Evolutionary conservation across 2,113 vertebrate genomes (phyloP), one percentile per base, ranked within the genome.

Genomic region (Marmota flaviventris): DNA sequence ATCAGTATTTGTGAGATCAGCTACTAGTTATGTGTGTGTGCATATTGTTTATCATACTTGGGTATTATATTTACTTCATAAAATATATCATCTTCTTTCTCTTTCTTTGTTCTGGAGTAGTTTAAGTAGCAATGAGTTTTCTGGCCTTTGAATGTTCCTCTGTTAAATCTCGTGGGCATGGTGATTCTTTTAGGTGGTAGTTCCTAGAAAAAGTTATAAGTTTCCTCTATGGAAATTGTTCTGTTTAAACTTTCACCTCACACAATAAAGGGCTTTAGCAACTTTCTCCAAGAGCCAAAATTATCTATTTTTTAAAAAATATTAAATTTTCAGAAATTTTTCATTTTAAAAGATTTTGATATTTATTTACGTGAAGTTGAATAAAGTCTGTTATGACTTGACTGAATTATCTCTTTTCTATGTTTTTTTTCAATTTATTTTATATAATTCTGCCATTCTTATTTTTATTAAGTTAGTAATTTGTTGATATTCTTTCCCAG

Each of bases 51-150:
- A 69, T 65, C n/a, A 25, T 4, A 22, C 42, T 81, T 88, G 39
- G 14, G 2, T 82, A 34, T 77, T 32, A 70, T 48, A 37, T 53
- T 91, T 45, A 70, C 65, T 63, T 84, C 8, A 79, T 42, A 72
- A 70, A 85, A 53, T 84, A 56, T 29, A 13, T 53, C 8, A 2
- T 63, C 56, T 90, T 56, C 75, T 16, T 73, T 17, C 12, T 85
- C 65, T 86, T 67, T 65, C 8, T 70, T 78, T 78, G 51, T 14
- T 88, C 8, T 84, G 53, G 20, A 45, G 14, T 78, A 81, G 25
- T 79, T 85, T 90, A 93, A 69, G 11, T 85, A 73, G 27, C n/a
- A 34, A 32, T 79, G 42, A 85, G 45, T 89, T 73, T 96, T 65
- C 9, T 45, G 27, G 73, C 4, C 24, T 79, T 79, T 85, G 65